Conservation (phyloP, 2,113 vertebrate genomes). For the Urocynchramus pylzowi region DNA sequence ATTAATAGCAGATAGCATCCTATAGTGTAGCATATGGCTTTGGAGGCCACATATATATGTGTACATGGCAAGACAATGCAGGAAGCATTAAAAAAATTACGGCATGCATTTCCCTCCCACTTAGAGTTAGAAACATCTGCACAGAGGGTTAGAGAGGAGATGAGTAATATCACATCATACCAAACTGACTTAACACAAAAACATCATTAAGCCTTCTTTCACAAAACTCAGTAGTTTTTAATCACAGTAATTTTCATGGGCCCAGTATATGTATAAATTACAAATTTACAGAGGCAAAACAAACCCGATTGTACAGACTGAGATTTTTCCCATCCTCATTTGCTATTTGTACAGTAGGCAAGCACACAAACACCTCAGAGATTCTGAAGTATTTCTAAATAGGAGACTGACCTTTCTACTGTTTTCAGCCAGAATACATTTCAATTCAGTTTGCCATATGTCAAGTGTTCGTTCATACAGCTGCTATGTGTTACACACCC, state of each 20-base stretch:
- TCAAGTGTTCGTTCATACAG: neutral
- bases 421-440: neutral
- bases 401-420: neutral
- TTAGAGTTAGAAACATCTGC: neutral
- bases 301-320: neutral
- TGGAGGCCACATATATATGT: neutral
- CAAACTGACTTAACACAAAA: neutral
- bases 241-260: neutral
- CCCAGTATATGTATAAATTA: neutral
- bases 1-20: neutral
- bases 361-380: neutral
- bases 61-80: neutral
- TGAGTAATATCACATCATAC: neutral
- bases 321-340: neutral
- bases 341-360: neutral
- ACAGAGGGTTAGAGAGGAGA: neutral
- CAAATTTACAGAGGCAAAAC: neutral
- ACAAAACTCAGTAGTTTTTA: neutral
- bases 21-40: neutral
- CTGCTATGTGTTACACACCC: neutral
- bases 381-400: neutral
- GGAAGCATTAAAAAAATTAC: neutral
- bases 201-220: neutral
- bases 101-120: accelerated
- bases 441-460: neutral